These are phyloP conservation scores for Megalops cyprinoides DNA, from an alignment of 2,797 vertebrate genomes.

Conservation along the genomic window DNA sequence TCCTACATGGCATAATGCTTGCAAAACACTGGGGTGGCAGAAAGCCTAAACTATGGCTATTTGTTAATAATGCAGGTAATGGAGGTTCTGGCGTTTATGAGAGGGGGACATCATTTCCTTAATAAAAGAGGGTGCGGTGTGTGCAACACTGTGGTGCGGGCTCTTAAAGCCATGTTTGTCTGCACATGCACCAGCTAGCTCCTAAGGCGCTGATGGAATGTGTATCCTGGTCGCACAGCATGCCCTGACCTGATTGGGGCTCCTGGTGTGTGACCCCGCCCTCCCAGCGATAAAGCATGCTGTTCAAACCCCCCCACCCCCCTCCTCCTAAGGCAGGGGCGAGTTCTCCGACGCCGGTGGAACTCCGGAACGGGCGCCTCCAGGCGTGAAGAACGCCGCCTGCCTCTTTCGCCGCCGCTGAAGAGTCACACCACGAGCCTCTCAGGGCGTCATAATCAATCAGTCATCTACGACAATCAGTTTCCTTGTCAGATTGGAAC, in stretches of 20 bases:
- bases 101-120: not conserved
- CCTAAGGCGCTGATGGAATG: constrained; percentile 62
- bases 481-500: not conserved
- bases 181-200: constrained; percentile 44
- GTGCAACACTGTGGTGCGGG: not conserved
- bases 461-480: no score
- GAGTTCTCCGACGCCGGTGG: not conserved
- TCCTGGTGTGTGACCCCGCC: not conserved
- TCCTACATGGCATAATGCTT: no score
- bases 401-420: not conserved
- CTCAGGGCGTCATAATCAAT: not conserved
- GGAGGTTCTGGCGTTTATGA: not conserved
- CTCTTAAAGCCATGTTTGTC: constrained; percentile 25
- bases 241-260: constrained; percentile 51
- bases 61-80: not conserved
- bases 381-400: not conserved
- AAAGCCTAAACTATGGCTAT: no score
- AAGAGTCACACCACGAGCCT: not conserved
- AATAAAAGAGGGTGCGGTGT: not conserved
- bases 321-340: not conserved
- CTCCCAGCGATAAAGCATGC: not conserved
- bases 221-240: constrained; percentile 51
- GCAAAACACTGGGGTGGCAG: no score
- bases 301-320: not conserved
- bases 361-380: not conserved